These are phyloP conservation scores for Zelostemma sp. DNA, from an alignment of 1,140 invertebrate species.

Conservation along the genomic window DNA sequence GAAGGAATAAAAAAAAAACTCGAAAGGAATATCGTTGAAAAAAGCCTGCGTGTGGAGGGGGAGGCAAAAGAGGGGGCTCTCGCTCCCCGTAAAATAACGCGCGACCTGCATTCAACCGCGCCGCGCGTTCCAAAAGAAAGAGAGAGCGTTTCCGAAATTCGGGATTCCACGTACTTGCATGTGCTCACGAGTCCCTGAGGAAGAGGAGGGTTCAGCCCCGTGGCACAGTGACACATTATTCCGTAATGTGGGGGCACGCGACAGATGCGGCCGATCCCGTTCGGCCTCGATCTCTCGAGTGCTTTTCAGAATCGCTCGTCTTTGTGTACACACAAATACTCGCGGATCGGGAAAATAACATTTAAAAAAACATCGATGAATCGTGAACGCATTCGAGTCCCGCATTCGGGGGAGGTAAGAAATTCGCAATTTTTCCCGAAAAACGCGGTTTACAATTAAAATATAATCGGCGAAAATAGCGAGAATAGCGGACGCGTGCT, in stretches of 20 bases:
- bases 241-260: conserved; percentile 64
- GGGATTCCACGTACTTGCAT: conserved; percentile 52
- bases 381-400: not conserved
- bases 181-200: conserved; percentile 21
- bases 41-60: conserved; percentile 13
- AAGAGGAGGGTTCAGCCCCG: conserved; percentile 31
- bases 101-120: conserved; percentile 63
- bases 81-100: conserved; percentile 41
- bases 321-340: conserved; percentile 36
- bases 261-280: conserved; percentile 62
- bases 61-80: conserved; percentile 5
- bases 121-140: conserved; percentile 49
- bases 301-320: conserved; percentile 43
- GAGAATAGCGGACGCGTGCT: conserved; percentile 41
- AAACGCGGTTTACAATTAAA: not conserved
- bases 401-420: not conserved
- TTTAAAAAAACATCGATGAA: too few relatives aligned
- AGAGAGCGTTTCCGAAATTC: conserved; percentile 61
- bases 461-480: not conserved
- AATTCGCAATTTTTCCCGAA: not conserved
- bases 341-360: not conserved
- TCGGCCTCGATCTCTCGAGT: conserved; percentile 42
- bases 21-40: conserved; percentile 23
- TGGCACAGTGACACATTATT: conserved; percentile 68
- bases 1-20: conserved; percentile 19